These are phyloP conservation scores for Sarcophaga variegata DNA, from an alignment of 2,888 invertebrate species.

Conservation along the genomic window DNA sequence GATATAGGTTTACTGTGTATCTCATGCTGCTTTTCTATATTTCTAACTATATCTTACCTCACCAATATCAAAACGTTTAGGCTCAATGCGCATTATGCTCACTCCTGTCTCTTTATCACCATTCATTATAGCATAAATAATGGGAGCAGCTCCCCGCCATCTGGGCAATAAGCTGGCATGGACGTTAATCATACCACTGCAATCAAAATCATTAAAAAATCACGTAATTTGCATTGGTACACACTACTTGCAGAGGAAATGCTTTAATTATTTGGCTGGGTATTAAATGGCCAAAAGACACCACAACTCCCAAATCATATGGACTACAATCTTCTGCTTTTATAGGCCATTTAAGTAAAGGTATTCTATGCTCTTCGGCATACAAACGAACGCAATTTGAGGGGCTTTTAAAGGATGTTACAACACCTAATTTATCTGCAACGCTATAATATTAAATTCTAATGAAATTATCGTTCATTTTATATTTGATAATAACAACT, in stretches of 20 bases:
- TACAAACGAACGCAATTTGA: slow-evolving; percentile 87
- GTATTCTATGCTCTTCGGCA: slow-evolving; percentile 84
- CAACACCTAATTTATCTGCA: slow-evolving; percentile 83
- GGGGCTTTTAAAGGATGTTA: slow-evolving; percentile 86
- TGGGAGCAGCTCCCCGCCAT: slow-evolving; percentile 97
- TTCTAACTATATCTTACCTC: slow-evolving; percentile 79
- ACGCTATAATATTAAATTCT: background rate
- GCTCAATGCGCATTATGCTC: slow-evolving; percentile 92
- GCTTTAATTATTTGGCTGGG: slow-evolving; percentile 88
- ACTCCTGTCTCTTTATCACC: slow-evolving; percentile 92
- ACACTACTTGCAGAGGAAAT: slow-evolving; percentile 89
- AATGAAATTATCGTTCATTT: too few relatives aligned
- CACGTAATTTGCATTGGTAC: background rate
- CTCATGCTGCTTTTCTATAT: background rate
- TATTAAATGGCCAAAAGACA: slow-evolving; percentile 96
- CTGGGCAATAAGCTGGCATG: slow-evolving; percentile 95
- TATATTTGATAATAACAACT: slow-evolving; percentile 48
- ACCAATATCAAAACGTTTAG: slow-evolving; percentile 91
- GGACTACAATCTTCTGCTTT: slow-evolving; percentile 78
- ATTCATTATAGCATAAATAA: slow-evolving; percentile 91
- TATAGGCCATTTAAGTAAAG: slow-evolving; percentile 88
- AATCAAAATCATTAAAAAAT: background rate
- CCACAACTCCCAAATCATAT: slow-evolving; percentile 94
- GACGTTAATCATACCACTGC: slow-evolving; percentile 94
- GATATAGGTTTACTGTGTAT: background rate